These are phyloP conservation scores for Sitophilus oryzae DNA, from an alignment of 1,140 invertebrate species.

Conservation along the genomic window DNA sequence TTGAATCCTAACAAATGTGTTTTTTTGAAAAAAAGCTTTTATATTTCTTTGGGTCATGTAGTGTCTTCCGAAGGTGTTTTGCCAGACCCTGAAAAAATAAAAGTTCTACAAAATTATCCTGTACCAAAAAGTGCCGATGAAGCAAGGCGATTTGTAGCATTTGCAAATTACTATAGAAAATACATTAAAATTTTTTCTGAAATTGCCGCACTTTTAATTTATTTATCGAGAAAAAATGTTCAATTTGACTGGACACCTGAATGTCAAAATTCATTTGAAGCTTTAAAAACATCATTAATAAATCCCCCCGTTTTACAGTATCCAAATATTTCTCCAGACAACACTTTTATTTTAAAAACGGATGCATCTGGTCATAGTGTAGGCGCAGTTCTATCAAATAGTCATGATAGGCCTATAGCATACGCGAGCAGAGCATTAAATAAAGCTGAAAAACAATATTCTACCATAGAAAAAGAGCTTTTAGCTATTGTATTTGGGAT, in stretches of 20 bases:
- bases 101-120: constrained; percentile 33
- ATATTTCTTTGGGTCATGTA: constrained; percentile 46
- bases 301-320: constrained; percentile 40
- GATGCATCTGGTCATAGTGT: no score
- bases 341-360: constrained; percentile 17
- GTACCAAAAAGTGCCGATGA: constrained; percentile 24
- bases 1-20: constrained; percentile 47
- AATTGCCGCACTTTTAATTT: constrained; percentile 34
- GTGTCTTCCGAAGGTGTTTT: no score
- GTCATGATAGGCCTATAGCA: no score
- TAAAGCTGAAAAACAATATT: no score
- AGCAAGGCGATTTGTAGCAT: no score
- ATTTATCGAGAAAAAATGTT: constrained; percentile 33
- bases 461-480: constrained; percentile 9
- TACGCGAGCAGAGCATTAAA: constrained; percentile 1
- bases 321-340: constrained; percentile 35
- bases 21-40: constrained; percentile 44
- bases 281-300: constrained; percentile 33
- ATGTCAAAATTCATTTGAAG: no score
- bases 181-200: constrained; percentile 35
- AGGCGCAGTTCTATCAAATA: no score
- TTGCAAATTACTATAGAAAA: constrained; percentile 38
- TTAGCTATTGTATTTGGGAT: constrained; percentile 8
- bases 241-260: constrained; percentile 27
- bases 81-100: no score